phyloP scores from a whole-genome alignment of 1,140 invertebrate genomes.

The Scaptomyza montana region DNA sequence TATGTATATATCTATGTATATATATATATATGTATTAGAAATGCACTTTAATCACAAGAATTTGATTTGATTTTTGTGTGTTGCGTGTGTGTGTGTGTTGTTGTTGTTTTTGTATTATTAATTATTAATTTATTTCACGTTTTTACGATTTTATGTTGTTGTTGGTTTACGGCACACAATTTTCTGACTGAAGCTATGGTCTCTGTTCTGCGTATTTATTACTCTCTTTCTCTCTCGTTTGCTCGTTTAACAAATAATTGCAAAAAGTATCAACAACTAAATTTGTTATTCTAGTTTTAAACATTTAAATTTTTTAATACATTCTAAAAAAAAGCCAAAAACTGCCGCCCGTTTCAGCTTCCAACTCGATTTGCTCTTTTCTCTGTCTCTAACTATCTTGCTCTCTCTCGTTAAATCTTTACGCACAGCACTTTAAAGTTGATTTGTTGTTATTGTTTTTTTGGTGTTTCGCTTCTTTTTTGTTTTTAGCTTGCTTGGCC shows the following conservation, averaged over 20 bases:
- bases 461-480: slow-evolving; percentile 21
- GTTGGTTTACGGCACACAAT: slow-evolving; percentile 52
- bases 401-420: slow-evolving; percentile 26
- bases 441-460: slow-evolving; percentile 37
- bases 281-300: slow-evolving; percentile 82
- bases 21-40: slow-evolving; percentile 73
- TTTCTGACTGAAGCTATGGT: slow-evolving; percentile 56
- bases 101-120: slow-evolving; percentile 29
- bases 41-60: slow-evolving; percentile 83
- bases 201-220: slow-evolving; percentile 10
- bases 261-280: slow-evolving; percentile 81
- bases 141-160: slow-evolving; percentile 9
- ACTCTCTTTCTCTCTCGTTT: slow-evolving; percentile 7
- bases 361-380: slow-evolving; percentile 36
- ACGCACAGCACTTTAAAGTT: slow-evolving; percentile 67
- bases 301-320: slow-evolving; percentile 72
- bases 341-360: slow-evolving; percentile 63
- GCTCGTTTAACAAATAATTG: slow-evolving; percentile 77
- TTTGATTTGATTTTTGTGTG: slow-evolving; percentile 62
- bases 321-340: slow-evolving; percentile 70
- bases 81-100: slow-evolving; percentile 19
- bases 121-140: slow-evolving; percentile 48
- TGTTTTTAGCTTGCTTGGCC: slow-evolving; percentile 24
- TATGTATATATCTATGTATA: slow-evolving; percentile 39
- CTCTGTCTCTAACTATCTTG: slow-evolving; percentile 4